Evolutionary conservation across 2,797 vertebrate genomes (phyloP).

Genomic region (Sternarchorhynchus goeldii): DNA sequence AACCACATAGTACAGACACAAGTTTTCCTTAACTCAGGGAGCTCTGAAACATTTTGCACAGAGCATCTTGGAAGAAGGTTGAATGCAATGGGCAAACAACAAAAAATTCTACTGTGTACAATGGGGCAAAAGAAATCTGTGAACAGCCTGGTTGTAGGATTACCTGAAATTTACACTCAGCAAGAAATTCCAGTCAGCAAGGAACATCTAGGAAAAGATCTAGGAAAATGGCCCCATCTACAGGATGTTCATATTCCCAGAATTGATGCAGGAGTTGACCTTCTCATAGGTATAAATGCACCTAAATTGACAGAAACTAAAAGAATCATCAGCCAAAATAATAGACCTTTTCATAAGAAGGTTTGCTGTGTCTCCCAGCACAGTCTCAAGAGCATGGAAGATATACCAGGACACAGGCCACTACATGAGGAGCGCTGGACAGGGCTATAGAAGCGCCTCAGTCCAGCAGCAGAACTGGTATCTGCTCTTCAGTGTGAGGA

Average conservation of each 20-base stretch:
- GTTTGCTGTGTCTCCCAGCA: no score
- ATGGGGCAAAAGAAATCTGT: constrained; percentile 1
- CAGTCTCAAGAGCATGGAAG: no score
- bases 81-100: neutral
- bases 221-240: neutral
- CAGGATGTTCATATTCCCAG: neutral
- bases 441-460: no score
- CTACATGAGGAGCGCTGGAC: no score
- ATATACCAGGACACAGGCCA: no score
- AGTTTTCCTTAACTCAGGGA: neutral
- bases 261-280: neutral
- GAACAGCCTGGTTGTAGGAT: neutral
- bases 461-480: no score
- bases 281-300: constrained; percentile 1
- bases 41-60: neutral
- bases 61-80: neutral
- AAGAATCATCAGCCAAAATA: neutral
- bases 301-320: neutral
- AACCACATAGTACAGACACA: neutral
- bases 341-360: neutral
- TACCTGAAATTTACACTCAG: neutral
- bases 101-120: neutral
- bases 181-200: neutral
- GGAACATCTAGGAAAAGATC: neutral
- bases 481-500: no score